Evolutionary conservation across 2,888 invertebrate species (phyloP), one percentile per base, ranked within the genome.

Genomic region (Drosophila melanosoma): DNA sequence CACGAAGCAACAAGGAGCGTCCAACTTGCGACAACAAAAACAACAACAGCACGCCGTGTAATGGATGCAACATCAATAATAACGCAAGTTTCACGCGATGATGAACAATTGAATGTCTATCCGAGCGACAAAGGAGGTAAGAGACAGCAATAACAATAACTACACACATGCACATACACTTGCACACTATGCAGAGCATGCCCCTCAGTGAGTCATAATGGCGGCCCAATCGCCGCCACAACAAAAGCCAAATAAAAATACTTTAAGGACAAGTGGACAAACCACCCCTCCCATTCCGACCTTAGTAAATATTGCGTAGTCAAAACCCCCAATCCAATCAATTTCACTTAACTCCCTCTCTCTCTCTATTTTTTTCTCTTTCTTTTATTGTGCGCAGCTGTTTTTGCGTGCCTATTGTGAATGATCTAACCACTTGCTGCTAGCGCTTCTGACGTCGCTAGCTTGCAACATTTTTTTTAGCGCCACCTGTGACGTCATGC

Each of bases 51-150:
- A 81, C 87, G 83, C 84, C 66, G 87, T 93, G 92, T 92, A 96
- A 98, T 98, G 98, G 98, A 98, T 97, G 97, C 97, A 96, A 97
- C 98, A 97, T 98, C 98, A 97, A 98, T 98, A 95, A 98, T 98
- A 95, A 98, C 98, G 95, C 98, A 98, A 96, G 98, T 98, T 96
- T 97, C 97, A 95, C 96, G 98, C 95, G 98, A 98, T 96, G 98
- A 98, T 96, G 98, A 98, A 94, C 97, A 97, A 95, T 95, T 97
- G 94, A 97, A 97, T 95, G 97, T 96, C 81, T 84, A 89, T 83
- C 89, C 83, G 59, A 89, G 96, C 95, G 98, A 97, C 95, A 97
- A 98, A 97, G 97, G 98, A 98, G 95, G 87, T 87, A 76, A 73
- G 76, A 69, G 29, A 52, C 48, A 62, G 54, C 20, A 54, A 74